Percentiles rank a stretch among this genome's conserved stretches.
Conservation (phyloP, 2,888 invertebrate genomes). For the Pterobdella sp. region DNA sequence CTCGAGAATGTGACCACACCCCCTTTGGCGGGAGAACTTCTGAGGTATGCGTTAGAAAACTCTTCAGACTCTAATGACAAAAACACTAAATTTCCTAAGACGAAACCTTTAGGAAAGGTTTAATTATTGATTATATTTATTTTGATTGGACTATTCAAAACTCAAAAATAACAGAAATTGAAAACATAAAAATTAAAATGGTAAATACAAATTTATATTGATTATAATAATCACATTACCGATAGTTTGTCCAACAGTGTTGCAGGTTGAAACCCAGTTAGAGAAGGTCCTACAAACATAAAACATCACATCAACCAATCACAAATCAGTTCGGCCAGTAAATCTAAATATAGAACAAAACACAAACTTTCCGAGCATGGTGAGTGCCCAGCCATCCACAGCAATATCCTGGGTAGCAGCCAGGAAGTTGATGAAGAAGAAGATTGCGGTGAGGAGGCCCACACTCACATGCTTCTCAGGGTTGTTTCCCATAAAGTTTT, state of each 20-base stretch:
- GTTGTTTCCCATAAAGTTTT: constrained; percentile 66
- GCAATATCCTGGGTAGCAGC: constrained; percentile 99
- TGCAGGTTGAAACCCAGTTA: constrained; percentile 96
- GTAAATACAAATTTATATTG: too few relatives aligned
- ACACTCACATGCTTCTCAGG: constrained; percentile 48
- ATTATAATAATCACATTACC: neutral
- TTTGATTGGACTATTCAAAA: neutral
- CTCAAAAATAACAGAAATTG: too few relatives aligned
- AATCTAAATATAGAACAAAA: neutral
- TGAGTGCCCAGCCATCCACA: constrained; percentile 98
- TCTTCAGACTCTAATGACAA: constrained; percentile 88
- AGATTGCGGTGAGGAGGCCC: constrained; percentile 65
- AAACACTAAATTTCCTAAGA: constrained; percentile 90
- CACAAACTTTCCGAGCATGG: constrained; percentile 80
- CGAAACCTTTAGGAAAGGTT: constrained; percentile 62
- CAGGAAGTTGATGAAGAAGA: constrained; percentile 84
- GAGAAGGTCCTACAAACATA: constrained; percentile 61
- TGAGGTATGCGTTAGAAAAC: constrained; percentile 87
- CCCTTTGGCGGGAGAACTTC: constrained; percentile 62
- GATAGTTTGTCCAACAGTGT: constrained; percentile 94
- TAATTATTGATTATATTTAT: neutral
- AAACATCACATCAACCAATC: neutral
- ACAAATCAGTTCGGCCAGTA: neutral
- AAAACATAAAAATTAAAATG: too few relatives aligned
- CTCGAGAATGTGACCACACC: constrained; percentile 59